These are phyloP conservation scores for Lutraria rhynchaena DNA, from an alignment of 1,140 invertebrate genomes.

Conservation along the genomic window DNA sequence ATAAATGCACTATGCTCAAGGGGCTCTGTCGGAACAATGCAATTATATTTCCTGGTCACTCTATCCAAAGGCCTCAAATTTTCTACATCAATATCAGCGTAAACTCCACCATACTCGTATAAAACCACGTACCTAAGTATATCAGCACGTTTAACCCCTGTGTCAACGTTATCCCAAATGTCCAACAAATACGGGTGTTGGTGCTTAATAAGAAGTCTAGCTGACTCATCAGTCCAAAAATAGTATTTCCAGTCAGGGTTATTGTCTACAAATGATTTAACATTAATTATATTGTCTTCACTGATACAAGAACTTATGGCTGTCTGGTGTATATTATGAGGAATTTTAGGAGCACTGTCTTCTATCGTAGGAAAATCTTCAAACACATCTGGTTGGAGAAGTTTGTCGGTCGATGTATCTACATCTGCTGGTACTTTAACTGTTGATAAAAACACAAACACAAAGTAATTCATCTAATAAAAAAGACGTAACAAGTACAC, in stretches of 20 bases:
- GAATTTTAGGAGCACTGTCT: constrained; percentile 54
- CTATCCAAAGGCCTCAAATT: constrained; percentile 66
- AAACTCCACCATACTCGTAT: constrained; percentile 75
- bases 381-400: constrained; percentile 3
- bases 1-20: no score
- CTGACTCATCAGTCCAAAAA: constrained; percentile 75
- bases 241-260: constrained; percentile 76
- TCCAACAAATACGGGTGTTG: constrained; percentile 67
- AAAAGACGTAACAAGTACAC: no score
- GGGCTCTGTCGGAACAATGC: constrained; percentile 74
- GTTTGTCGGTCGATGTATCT: no score
- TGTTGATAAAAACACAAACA: no score
- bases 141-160: constrained; percentile 69
- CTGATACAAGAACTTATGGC: constrained; percentile 70
- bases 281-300: constrained; percentile 56
- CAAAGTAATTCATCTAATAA: no score
- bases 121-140: constrained; percentile 73
- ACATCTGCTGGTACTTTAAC: no score
- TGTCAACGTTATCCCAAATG: constrained; percentile 66
- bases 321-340: constrained; percentile 76
- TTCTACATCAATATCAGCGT: constrained; percentile 75
- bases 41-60: constrained; percentile 63
- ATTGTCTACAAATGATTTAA: constrained; percentile 66
- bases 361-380: constrained; percentile 59
- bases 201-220: constrained; percentile 64